Conservation (phyloP, 1,140 invertebrate genomes). For the Streblospio benedicti region DNA sequence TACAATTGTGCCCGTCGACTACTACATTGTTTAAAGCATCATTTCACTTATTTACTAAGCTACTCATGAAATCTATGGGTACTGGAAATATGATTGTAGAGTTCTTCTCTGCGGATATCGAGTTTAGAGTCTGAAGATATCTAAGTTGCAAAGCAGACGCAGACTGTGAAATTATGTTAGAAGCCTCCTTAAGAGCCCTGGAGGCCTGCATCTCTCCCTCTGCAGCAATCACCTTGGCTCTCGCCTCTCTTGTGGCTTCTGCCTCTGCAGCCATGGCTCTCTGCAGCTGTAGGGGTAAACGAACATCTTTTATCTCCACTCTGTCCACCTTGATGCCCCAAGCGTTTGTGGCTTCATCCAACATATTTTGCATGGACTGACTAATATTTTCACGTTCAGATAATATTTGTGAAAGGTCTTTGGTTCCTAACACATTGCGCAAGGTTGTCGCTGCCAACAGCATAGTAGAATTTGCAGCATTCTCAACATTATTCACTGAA, state of each 20-base stretch:
- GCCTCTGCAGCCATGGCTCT: too few relatives aligned
- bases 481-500: conserved; percentile 92
- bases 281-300: too few relatives aligned
- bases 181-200: conserved; percentile 69
- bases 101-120: conserved; percentile 94
- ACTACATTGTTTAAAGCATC: too few relatives aligned
- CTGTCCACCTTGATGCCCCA: conserved; percentile 94
- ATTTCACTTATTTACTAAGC: conserved; percentile 39
- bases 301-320: conserved; percentile 89
- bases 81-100: conserved; percentile 95
- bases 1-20: too few relatives aligned
- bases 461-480: conserved; percentile 63
- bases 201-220: conserved; percentile 54
- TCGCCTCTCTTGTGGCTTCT: too few relatives aligned
- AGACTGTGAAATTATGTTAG: too few relatives aligned
- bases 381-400: conserved; percentile 85
- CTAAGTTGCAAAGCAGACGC: conserved; percentile 68
- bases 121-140: conserved; percentile 46
- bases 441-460: conserved; percentile 53
- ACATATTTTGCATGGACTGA: conserved; percentile 64
- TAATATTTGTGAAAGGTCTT: conserved; percentile 79
- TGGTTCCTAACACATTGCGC: conserved; percentile 78
- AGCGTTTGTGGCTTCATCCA: conserved; percentile 84
- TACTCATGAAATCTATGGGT: conserved; percentile 74
- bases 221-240: conserved; percentile 34